Conservation (phyloP, 2,797 vertebrate genomes). For the Nannoperca australis region DNA sequence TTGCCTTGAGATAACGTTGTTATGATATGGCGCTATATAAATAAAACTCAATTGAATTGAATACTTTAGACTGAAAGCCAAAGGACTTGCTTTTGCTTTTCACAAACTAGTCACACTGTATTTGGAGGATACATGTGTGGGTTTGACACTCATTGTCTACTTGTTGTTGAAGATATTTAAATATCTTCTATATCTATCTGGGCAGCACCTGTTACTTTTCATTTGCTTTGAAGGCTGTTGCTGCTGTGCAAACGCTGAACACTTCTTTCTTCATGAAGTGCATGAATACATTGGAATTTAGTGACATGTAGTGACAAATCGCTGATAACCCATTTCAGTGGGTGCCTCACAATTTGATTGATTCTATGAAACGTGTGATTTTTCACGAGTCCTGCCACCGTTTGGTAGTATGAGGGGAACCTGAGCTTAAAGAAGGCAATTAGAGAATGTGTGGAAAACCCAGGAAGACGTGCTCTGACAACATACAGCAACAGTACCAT, state of each 20-base stretch:
- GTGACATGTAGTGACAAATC: background rate
- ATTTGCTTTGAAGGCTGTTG: background rate
- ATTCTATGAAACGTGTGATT: conserved; percentile 38
- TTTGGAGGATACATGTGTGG: conserved; percentile 13
- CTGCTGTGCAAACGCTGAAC: background rate
- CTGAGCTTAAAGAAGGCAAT: conserved; percentile 11
- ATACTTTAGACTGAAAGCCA: background rate
- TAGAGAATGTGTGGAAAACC: conserved; percentile 7
- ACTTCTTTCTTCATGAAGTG: background rate
- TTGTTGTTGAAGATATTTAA: background rate
- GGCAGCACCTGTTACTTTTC: background rate
- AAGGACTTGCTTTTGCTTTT: background rate
- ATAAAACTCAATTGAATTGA: no score
- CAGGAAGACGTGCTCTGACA: background rate
- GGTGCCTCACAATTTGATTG: conserved; percentile 18
- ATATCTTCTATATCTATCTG: background rate
- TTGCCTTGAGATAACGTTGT: no score
- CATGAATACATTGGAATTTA: background rate
- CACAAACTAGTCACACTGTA: conserved; percentile 16
- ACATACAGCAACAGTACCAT: background rate
- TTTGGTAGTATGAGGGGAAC: conserved; percentile 10
- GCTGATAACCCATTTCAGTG: background rate
- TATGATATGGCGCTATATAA: no score
- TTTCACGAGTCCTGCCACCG: background rate
- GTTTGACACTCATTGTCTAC: background rate